These are phyloP conservation scores for Arctopsyche grandis DNA, from an alignment of 1,140 invertebrate species.

Conservation along the genomic window DNA sequence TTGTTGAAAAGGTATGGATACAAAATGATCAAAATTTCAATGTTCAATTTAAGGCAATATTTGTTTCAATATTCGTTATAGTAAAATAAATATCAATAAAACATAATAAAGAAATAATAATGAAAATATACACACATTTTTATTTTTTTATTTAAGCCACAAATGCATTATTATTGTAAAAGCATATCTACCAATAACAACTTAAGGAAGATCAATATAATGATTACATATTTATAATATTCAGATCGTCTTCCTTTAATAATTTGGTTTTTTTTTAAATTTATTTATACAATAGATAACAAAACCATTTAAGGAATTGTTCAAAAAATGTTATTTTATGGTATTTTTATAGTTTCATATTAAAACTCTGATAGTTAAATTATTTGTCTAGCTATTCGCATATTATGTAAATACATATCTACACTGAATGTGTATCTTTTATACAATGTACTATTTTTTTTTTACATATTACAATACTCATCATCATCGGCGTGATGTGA, in stretches of 20 bases:
- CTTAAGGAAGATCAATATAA: constrained; percentile 48
- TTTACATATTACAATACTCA: too few species aligned
- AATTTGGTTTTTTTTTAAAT: constrained; percentile 11
- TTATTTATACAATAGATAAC: background rate
- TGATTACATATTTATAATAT: constrained; percentile 21
- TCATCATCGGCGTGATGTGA: too few species aligned
- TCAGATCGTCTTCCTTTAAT: constrained; percentile 44
- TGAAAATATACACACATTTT: constrained; percentile 35
- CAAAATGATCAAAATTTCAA: too few species aligned
- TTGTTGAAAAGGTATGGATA: too few species aligned
- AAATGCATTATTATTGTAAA: constrained; percentile 52
- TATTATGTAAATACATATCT: constrained; percentile 44
- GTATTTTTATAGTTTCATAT: background rate
- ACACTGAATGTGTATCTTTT: constrained; percentile 31
- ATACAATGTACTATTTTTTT: background rate
- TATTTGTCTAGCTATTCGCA: constrained; percentile 51
- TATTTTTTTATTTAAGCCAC: constrained; percentile 51
- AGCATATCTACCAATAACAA: constrained; percentile 51
- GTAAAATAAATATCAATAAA: background rate
- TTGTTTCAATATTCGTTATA: background rate
- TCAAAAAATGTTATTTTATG: background rate
- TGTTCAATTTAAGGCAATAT: background rate
- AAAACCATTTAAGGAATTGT: background rate
- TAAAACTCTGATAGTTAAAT: constrained; percentile 39
- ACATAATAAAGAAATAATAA: constrained; percentile 29